Evolutionary conservation across 2,888 invertebrate genomes (phyloP).

Genomic region (Meghimatium bilineatum): DNA sequence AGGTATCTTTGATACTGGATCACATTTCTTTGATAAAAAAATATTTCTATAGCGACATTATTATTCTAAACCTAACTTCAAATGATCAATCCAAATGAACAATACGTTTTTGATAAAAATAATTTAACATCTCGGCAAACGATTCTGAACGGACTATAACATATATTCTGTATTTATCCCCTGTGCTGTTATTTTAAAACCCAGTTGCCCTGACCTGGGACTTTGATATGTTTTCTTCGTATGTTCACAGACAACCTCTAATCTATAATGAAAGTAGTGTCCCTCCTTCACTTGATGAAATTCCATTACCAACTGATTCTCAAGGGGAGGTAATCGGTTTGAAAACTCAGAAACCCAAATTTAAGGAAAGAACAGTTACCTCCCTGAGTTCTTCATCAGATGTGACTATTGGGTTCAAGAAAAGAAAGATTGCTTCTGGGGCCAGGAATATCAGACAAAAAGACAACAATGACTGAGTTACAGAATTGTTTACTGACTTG

Average conservation of each 20-base stretch:
- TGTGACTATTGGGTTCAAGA: constrained; percentile 68
- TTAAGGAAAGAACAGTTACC: constrained; percentile 70
- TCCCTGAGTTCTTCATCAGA: constrained; percentile 60
- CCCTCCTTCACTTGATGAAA: constrained; percentile 54
- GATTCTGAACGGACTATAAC: too few species aligned
- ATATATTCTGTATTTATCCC: too few species aligned
- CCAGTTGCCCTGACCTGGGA: not conserved
- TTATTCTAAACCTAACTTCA: too few species aligned
- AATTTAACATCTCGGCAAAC: too few species aligned
- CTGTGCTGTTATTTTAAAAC: not conserved
- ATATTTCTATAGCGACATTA: too few species aligned
- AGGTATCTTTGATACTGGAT: too few species aligned
- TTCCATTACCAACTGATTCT: constrained; percentile 57
- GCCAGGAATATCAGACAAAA: constrained; percentile 64
- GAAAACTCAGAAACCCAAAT: constrained; percentile 44
- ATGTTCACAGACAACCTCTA: constrained; percentile 38
- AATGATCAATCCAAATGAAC: too few species aligned
- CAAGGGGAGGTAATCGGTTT: constrained; percentile 8
- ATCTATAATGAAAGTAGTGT: constrained; percentile 41
- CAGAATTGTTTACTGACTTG: not conserved
- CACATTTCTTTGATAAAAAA: too few species aligned
- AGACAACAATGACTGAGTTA: constrained; percentile 57
- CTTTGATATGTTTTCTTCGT: not conserved
- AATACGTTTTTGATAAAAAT: too few species aligned
- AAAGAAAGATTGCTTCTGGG: constrained; percentile 68